Conservation (phyloP, 2,888 invertebrate species). For the Spodoptera exigua region DNA sequence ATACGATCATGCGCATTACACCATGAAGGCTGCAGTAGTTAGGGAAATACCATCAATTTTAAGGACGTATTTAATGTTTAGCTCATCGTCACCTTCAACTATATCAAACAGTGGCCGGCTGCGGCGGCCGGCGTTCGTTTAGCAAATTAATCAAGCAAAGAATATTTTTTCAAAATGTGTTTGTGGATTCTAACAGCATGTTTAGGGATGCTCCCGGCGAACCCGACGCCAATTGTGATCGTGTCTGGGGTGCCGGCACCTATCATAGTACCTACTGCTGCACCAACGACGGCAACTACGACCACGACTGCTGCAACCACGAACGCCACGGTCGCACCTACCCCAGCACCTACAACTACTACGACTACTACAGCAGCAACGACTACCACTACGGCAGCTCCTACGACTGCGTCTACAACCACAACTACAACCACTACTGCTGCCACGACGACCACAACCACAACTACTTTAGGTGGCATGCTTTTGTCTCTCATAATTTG, state of each 20-base stretch:
- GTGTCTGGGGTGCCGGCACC: slow-evolving; percentile 80
- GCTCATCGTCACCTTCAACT: slow-evolving; percentile 69
- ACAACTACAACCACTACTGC: slow-evolving; percentile 40
- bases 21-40: slow-evolving; percentile 87
- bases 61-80: slow-evolving; percentile 83
- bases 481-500: slow-evolving; percentile 80
- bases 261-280: slow-evolving; percentile 79
- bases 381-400: slow-evolving; percentile 38
- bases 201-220: slow-evolving; percentile 79
- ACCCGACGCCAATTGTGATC: slow-evolving; percentile 74
- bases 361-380: slow-evolving; percentile 44
- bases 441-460: slow-evolving; percentile 48
- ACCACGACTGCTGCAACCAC: slow-evolving; percentile 28
- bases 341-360: slow-evolving; percentile 27
- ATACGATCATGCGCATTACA: slow-evolving; percentile 79
- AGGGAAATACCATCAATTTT: slow-evolving; percentile 83
- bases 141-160: too few relatives aligned
- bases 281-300: slow-evolving; percentile 62
- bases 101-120: slow-evolving; percentile 56
- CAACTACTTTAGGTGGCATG: slow-evolving; percentile 70
- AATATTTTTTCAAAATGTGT: slow-evolving; percentile 72
- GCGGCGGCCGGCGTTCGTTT: slow-evolving; percentile 40
- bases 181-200: slow-evolving; percentile 86
- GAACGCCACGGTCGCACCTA: background rate
- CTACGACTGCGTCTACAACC: slow-evolving; percentile 48